Conservation (phyloP, 2,797 vertebrate species). For the Enteromius anoplus region DNA sequence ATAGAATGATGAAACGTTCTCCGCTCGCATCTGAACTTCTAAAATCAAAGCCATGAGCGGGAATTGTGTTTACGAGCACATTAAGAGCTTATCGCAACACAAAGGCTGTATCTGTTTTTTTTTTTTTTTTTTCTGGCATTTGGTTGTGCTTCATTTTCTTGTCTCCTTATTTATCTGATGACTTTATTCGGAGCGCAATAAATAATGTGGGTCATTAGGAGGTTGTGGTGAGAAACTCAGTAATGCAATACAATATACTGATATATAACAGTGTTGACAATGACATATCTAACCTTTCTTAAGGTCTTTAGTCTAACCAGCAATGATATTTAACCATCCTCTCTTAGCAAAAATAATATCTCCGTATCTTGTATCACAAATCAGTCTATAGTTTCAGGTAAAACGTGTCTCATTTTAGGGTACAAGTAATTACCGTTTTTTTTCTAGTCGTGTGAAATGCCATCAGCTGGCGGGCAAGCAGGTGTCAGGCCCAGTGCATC, state of each 20-base stretch:
- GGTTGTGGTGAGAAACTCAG: neutral
- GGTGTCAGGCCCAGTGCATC: slow-evolving; percentile 66
- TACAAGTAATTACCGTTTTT: slow-evolving; percentile 68
- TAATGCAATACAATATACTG: slow-evolving; percentile 9
- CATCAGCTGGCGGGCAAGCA: slow-evolving; percentile 69
- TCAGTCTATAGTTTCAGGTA: slow-evolving; percentile 43
- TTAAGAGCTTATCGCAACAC: neutral
- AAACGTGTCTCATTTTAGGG: slow-evolving; percentile 60
- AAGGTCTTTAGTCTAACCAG: slow-evolving; percentile 33
- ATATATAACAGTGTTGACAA: slow-evolving; percentile 30
- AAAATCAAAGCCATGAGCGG: slow-evolving; percentile 10
- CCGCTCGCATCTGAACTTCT: neutral
- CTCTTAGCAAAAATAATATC: slow-evolving; percentile 55
- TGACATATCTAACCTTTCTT: slow-evolving; percentile 33
- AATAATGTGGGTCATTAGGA: slow-evolving; percentile 26
- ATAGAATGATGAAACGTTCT: neutral
- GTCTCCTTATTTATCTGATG: slow-evolving; percentile 1
- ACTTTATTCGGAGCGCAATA: neutral
- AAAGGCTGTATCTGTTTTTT: neutral
- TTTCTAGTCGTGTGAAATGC: slow-evolving; percentile 71
- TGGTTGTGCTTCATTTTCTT: slow-evolving; percentile 9
- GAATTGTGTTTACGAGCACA: neutral
- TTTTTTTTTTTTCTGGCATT: neutral
- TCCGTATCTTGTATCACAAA: slow-evolving; percentile 67
- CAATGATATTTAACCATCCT: slow-evolving; percentile 41